Evolutionary conservation across 2,113 vertebrate genomes (phyloP).

Genomic region (Sisor rabdophorus): DNA sequence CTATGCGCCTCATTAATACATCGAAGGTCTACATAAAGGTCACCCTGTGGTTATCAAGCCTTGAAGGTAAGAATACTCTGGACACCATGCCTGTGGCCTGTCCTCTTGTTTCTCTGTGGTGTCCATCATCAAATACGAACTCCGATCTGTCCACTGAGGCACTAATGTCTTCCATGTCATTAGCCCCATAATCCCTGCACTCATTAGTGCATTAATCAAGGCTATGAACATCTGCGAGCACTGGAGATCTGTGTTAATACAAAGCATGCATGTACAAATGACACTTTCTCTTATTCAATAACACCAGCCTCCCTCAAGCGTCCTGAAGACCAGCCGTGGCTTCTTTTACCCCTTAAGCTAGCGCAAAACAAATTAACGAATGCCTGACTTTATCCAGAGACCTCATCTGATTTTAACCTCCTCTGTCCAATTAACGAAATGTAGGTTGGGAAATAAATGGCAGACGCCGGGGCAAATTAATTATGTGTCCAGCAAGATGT

Average conservation of each 20-base stretch:
- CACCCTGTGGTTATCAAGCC: conserved; percentile 1
- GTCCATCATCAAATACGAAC: conserved; percentile 38
- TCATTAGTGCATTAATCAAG: conserved; percentile 50
- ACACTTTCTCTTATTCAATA: conserved; percentile 48
- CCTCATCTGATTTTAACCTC: conserved; percentile 70
- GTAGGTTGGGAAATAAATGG: conserved; percentile 76
- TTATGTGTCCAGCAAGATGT: conserved; percentile 77
- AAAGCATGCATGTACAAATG: conserved; percentile 42
- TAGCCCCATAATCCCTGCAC: conserved; percentile 37
- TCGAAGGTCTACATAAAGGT: background rate
- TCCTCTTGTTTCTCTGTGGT: conserved; percentile 22
- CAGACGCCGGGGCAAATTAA: conserved; percentile 75
- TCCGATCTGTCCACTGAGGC: conserved; percentile 33
- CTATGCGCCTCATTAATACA: background rate
- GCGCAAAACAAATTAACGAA: conserved; percentile 59
- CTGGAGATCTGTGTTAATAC: conserved; percentile 33
- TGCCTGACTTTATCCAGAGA: conserved; percentile 58
- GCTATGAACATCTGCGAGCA: conserved; percentile 40
- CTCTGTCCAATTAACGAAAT: conserved; percentile 73
- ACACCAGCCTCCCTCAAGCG: conserved; percentile 37
- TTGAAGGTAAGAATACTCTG: background rate
- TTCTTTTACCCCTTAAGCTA: conserved; percentile 47
- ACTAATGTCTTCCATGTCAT: conserved; percentile 38
- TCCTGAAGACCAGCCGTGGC: conserved; percentile 40
- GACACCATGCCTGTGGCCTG: conserved; percentile 19